A percentile compares a stretch with the other conserved stretches of the same genome.
phyloP scores from a whole-genome alignment of 2,797 vertebrate species.

The Bufotes viridis region DNA sequence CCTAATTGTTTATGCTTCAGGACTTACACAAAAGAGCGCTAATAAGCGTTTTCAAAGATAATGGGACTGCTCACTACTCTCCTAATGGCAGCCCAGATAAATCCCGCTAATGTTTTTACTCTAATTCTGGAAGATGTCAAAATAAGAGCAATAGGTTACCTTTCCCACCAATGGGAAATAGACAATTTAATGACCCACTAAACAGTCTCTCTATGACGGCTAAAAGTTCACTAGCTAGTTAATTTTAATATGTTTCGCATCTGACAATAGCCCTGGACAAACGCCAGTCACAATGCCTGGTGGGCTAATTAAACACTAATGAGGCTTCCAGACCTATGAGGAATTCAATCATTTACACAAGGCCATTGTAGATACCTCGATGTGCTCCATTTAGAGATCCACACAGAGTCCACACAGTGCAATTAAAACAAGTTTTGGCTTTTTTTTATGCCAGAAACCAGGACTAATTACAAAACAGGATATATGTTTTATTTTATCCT shows the following conservation, averaged over 20 bases:
- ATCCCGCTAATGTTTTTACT: constrained; percentile 44
- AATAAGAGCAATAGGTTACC: constrained; percentile 33
- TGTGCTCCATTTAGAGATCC: constrained; percentile 10
- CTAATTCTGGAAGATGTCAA: constrained; percentile 20
- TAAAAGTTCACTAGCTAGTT: constrained; percentile 22
- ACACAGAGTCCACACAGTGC: background rate
- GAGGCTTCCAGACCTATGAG: background rate
- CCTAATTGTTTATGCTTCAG: constrained; percentile 49
- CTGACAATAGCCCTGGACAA: constrained; percentile 4
- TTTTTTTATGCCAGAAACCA: background rate
- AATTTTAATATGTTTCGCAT: background rate
- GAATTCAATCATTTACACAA: background rate
- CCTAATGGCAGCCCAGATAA: constrained; percentile 33
- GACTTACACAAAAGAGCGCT: constrained; percentile 27
- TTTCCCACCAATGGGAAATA: background rate
- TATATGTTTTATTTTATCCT: background rate
- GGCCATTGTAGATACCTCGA: background rate
- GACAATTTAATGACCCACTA: constrained; percentile 14
- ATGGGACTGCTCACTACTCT: constrained; percentile 18
- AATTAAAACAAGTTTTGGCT: background rate
- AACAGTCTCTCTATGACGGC: background rate
- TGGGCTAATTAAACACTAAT: constrained; percentile 6
- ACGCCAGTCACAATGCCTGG: background rate
- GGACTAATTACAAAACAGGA: background rate
- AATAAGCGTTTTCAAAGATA: constrained; percentile 50